Evolutionary conservation across 1,140 invertebrate species (phyloP).

Genomic region (Leptopilina clavipes): DNA sequence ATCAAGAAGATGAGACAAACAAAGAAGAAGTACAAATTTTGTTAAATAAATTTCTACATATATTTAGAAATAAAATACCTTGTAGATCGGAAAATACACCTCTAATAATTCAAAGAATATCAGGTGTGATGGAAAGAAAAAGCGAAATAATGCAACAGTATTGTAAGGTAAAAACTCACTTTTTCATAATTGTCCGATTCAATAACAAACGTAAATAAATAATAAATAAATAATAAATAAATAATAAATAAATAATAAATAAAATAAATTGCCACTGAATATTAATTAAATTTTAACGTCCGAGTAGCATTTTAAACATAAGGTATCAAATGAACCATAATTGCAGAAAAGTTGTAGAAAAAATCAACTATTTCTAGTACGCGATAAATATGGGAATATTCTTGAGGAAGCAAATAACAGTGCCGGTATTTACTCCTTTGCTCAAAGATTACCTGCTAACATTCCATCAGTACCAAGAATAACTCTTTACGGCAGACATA

Average conservation of each 20-base stretch:
- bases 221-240: too few species aligned
- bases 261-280: too few species aligned
- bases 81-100: conserved; percentile 78
- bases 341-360: conserved; percentile 73
- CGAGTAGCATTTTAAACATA: too few species aligned
- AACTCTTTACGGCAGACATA: conserved; percentile 71
- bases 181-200: too few species aligned
- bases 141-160: conserved; percentile 78
- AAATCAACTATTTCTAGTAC: conserved; percentile 75
- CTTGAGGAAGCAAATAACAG: conserved; percentile 79
- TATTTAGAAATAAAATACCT: conserved; percentile 77
- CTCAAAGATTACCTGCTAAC: conserved; percentile 74
- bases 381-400: conserved; percentile 73
- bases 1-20: conserved; percentile 8
- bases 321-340: too few species aligned
- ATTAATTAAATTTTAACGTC: too few species aligned
- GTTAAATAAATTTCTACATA: conserved; percentile 47
- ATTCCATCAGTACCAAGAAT: conserved; percentile 65
- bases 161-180: conserved; percentile 74
- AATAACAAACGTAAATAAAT: too few species aligned
- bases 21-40: conserved; percentile 43
- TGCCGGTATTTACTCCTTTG: conserved; percentile 76
- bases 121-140: conserved; percentile 68
- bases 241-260: too few species aligned
- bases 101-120: conserved; percentile 65